These are phyloP conservation scores for Merodon equestris DNA, from an alignment of 2,888 invertebrate species.

Conservation along the genomic window DNA sequence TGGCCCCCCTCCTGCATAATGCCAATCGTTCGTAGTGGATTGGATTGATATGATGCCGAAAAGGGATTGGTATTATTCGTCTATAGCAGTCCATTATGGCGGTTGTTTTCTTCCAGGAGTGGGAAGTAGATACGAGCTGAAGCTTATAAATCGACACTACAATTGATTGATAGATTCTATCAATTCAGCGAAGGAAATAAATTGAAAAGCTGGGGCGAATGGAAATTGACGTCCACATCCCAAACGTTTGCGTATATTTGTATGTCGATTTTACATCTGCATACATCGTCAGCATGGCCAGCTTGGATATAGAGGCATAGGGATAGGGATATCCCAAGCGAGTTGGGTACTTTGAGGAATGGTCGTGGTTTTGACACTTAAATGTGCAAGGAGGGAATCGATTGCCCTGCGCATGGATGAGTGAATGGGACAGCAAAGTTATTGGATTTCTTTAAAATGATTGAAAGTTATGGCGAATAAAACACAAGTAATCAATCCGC, in stretches of 20 bases:
- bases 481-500: constrained; percentile 36
- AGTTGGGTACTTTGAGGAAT: constrained; percentile 50
- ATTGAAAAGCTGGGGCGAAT: constrained; percentile 61
- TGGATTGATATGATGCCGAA: too few relatives aligned
- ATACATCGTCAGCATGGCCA: too few relatives aligned
- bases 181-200: constrained; percentile 67
- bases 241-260: constrained; percentile 37
- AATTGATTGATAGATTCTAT: constrained; percentile 68
- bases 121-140: constrained; percentile 30
- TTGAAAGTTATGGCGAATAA: constrained; percentile 52
- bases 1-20: not conserved
- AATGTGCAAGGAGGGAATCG: constrained; percentile 59
- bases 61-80: too few relatives aligned
- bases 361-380: constrained; percentile 65
- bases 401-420: constrained; percentile 46
- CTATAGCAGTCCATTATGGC: too few relatives aligned
- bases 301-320: too few relatives aligned
- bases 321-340: constrained; percentile 37
- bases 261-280: too few relatives aligned
- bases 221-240: constrained; percentile 54
- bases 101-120: constrained; percentile 25
- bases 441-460: constrained; percentile 52
- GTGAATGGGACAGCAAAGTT: constrained; percentile 40
- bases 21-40: not conserved
- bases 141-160: constrained; percentile 68